Percentiles rank a stretch among this genome's conserved stretches.
Evolutionary conservation across 2,113 vertebrate genomes (phyloP).

Genomic region (Dermatemys mawii): DNA sequence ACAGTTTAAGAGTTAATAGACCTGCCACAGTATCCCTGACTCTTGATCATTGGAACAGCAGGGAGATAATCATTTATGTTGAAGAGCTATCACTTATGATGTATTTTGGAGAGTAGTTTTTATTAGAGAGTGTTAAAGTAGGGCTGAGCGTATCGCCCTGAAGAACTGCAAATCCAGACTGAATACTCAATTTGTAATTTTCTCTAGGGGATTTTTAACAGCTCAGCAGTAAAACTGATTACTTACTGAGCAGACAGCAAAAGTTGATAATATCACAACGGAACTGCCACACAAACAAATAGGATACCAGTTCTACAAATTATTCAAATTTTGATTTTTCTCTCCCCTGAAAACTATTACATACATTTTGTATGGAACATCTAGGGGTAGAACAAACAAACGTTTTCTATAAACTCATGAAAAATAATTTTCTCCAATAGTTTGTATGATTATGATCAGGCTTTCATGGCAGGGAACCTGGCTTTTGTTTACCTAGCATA

Average conservation of each 20-base stretch:
- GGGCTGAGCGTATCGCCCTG: not conserved
- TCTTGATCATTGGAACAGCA: not conserved
- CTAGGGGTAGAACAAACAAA: not conserved
- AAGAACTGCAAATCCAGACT: slow-evolving; percentile 49
- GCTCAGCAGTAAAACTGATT: slow-evolving; percentile 58
- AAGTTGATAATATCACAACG: slow-evolving; percentile 55
- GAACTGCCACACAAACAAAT: slow-evolving; percentile 8
- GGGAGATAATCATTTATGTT: not conserved
- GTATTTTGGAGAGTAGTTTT: slow-evolving; percentile 19
- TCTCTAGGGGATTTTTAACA: slow-evolving; percentile 53
- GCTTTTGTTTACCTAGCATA: fast-evolving
- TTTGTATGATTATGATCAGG: not conserved
- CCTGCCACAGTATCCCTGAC: not conserved
- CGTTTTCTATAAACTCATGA: not conserved
- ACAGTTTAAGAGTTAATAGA: not conserved
- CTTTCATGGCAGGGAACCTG: not conserved
- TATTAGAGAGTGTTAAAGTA: slow-evolving; percentile 36
- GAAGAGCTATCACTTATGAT: not conserved
- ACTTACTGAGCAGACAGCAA: slow-evolving; percentile 4
- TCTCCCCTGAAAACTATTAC: slow-evolving; percentile 38
- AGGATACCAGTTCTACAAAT: slow-evolving; percentile 12
- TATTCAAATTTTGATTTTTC: slow-evolving; percentile 51
- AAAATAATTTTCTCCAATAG: not conserved
- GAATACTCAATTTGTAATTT: slow-evolving; percentile 33
- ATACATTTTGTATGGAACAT: slow-evolving; percentile 6